Evolutionary conservation across 1,140 invertebrate genomes (phyloP).

Genomic region (Geopemphigus sp.): DNA sequence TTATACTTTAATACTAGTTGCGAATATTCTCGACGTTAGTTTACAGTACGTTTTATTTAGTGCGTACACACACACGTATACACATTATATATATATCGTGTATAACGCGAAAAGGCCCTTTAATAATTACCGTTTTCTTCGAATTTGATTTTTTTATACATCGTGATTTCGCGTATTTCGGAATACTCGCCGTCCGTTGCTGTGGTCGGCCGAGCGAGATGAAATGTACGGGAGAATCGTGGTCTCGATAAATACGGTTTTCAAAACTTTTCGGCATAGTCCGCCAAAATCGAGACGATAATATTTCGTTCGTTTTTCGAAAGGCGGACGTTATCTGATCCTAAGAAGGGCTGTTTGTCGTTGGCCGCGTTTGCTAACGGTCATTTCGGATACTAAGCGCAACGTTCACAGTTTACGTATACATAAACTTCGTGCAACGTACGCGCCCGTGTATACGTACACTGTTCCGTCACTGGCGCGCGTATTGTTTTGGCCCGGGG

Average conservation of each 20-base stretch:
- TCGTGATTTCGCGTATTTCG: too few relatives aligned
- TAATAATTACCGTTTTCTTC: not conserved
- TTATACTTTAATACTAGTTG: not conserved
- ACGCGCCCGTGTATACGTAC: not conserved
- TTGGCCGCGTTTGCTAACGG: not conserved
- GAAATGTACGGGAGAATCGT: too few relatives aligned
- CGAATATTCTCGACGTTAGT: not conserved
- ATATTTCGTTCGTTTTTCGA: not conserved
- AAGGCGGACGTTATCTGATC: not conserved
- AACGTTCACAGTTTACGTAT: not conserved
- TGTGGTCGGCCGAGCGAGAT: too few relatives aligned
- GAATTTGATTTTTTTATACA: too few relatives aligned
- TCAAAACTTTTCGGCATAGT: too few relatives aligned
- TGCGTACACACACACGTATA: too few relatives aligned
- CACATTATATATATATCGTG: not conserved
- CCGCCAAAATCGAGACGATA: not conserved
- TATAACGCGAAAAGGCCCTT: not conserved
- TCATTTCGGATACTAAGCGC: conserved; percentile 4
- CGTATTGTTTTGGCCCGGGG: conserved; percentile 36
- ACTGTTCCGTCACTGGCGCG: not conserved
- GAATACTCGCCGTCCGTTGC: not conserved
- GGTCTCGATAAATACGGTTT: too few relatives aligned
- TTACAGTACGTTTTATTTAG: not conserved
- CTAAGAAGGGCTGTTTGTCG: not conserved
- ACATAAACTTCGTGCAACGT: too few relatives aligned